Evolutionary conservation across 2,888 invertebrate species (phyloP).

Genomic region (Caenorhabditis sinica): DNA sequence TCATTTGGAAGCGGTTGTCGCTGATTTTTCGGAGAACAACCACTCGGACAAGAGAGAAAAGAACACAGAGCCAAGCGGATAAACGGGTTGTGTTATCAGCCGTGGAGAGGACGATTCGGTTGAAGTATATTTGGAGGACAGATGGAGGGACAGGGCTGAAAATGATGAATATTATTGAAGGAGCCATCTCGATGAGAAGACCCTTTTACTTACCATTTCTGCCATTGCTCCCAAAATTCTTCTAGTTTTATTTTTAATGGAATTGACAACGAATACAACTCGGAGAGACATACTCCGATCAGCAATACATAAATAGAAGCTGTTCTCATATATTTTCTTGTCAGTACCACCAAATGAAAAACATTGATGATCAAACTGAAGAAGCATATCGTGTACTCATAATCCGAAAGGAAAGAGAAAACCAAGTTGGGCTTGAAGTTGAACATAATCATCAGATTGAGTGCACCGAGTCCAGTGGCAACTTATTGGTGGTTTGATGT

Average conservation of each 20-base stretch:
- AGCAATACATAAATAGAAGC: constrained; percentile 49
- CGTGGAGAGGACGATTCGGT: constrained; percentile 34
- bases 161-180: no score
- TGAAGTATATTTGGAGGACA: constrained; percentile 33
- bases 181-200: no score
- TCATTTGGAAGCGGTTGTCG: constrained; percentile 57
- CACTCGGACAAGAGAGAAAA: constrained; percentile 31
- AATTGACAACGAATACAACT: constrained; percentile 23
- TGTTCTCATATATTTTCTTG: constrained; percentile 51
- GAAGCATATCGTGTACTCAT: constrained; percentile 45
- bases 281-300: constrained; percentile 36
- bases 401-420: constrained; percentile 21
- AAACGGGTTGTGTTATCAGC: constrained; percentile 37
- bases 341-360: constrained; percentile 38
- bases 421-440: neutral
- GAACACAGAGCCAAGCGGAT: constrained; percentile 38
- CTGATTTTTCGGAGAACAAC: constrained; percentile 23
- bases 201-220: constrained; percentile 40
- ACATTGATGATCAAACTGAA: constrained; percentile 39
- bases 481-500: constrained; percentile 39
- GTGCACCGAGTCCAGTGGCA: constrained; percentile 23
- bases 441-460: neutral
- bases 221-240: neutral
- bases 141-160: constrained; percentile 40
- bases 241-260: constrained; percentile 30